Conservation (phyloP, 1,140 invertebrate species). For the Drosophila grimshawi region DNA sequence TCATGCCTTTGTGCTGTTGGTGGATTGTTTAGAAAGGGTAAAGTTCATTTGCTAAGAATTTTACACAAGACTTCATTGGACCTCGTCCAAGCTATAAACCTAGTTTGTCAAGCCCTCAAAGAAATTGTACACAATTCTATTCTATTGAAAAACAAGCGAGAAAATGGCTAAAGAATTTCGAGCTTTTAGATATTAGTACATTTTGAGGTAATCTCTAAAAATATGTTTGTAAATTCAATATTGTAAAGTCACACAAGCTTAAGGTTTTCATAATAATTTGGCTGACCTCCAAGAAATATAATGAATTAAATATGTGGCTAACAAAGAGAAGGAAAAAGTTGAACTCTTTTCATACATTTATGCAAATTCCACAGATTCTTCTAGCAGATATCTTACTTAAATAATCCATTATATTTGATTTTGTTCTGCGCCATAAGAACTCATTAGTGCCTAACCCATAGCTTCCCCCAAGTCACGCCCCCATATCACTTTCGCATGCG, state of each 20-base stretch:
- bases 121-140: background rate
- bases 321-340: too few species aligned
- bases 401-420: background rate
- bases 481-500: slow-evolving; percentile 56
- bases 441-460: background rate
- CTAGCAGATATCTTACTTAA: background rate
- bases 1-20: background rate
- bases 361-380: background rate
- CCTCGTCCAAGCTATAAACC: background rate
- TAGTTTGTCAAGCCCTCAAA: background rate
- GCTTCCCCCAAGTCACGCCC: background rate
- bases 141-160: background rate
- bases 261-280: too few species aligned
- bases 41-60: slow-evolving; percentile 8
- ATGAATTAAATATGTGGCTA: too few species aligned
- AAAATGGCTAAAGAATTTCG: background rate
- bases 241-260: too few species aligned
- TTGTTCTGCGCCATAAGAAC: background rate
- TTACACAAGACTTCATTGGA: slow-evolving; percentile 1
- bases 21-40: slow-evolving; percentile 9
- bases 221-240: too few species aligned
- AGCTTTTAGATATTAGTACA: background rate
- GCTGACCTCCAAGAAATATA: too few species aligned
- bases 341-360: too few species aligned
- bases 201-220: too few species aligned